A percentile compares a stretch with the other conserved stretches of the same genome.
Evolutionary conservation across 2,113 vertebrate species (phyloP).

Genomic region (Synodontis membranacea): DNA sequence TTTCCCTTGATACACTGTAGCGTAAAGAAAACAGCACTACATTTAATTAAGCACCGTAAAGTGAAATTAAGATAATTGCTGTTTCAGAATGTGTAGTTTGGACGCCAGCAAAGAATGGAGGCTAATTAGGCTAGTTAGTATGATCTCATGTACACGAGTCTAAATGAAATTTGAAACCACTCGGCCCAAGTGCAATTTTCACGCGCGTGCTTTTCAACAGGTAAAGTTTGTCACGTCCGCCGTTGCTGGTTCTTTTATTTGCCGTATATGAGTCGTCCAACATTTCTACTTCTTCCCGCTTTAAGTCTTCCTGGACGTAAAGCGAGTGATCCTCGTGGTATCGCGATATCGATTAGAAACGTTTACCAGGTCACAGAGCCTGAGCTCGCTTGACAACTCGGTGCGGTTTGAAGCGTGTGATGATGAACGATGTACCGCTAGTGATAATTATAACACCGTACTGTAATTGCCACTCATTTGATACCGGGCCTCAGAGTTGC

Average conservation of each 20-base stretch:
- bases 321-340: neutral
- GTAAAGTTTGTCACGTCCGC: too few relatives aligned
- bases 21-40: neutral
- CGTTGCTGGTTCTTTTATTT: neutral
- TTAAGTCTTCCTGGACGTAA: neutral
- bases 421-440: neutral
- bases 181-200: neutral
- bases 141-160: neutral
- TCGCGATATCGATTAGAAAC: too few relatives aligned
- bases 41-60: neutral
- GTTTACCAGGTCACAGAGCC: neutral
- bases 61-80: neutral
- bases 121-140: neutral
- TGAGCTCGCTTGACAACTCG: neutral
- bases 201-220: neutral
- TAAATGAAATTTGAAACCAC: neutral
- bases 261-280: neutral
- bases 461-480: constrained; percentile 13
- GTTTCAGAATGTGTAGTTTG: too few relatives aligned
- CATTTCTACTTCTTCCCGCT: neutral
- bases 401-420: neutral
- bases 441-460: constrained; percentile 24
- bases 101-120: neutral
- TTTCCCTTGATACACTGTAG: neutral
- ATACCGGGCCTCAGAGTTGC: neutral